phyloP scores from a whole-genome alignment of 2,797 vertebrate genomes.

The Sandelia bainsii region DNA sequence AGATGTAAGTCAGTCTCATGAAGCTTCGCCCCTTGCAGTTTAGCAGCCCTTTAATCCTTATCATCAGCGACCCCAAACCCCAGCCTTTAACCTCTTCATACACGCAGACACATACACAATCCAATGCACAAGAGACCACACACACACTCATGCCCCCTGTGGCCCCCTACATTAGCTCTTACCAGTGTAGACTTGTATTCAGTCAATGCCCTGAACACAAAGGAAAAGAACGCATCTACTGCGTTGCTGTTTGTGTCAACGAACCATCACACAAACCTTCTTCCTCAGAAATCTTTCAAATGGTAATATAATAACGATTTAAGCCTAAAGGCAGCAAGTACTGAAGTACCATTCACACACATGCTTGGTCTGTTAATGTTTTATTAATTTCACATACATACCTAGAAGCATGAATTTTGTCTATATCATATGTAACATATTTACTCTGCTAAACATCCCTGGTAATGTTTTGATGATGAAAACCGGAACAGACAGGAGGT shows the following conservation, averaged over 20 bases:
- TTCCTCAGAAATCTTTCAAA: conserved; percentile 47
- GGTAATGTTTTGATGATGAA: conserved; percentile 51
- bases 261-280: conserved; percentile 66
- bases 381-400: conserved; percentile 37
- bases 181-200: conserved; percentile 57
- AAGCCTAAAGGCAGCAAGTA: conserved; percentile 33
- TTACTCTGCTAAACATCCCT: conserved; percentile 56
- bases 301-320: conserved; percentile 60
- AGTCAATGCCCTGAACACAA: conserved; percentile 58
- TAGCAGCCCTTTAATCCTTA: conserved; percentile 82
- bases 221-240: conserved; percentile 50
- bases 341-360: conserved; percentile 44
- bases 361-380: conserved; percentile 41
- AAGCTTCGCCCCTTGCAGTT: conserved; percentile 68
- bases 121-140: conserved; percentile 69
- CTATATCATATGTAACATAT: conserved; percentile 57
- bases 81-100: conserved; percentile 60
- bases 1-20: conserved; percentile 70
- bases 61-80: conserved; percentile 78
- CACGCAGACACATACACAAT: conserved; percentile 57
- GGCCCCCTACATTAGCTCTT: conserved; percentile 62
- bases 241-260: conserved; percentile 67
- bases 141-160: conserved; percentile 55
- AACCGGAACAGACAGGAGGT: conserved; percentile 64
- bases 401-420: conserved; percentile 43